These are phyloP conservation scores for crab-eating macaque (Macaca fascicularis) DNA, from an alignment of 2,113 vertebrate genomes.

Conservation along the genomic window T2T-MFA8v1.1 NC_088389.1:42427501-42428000, in stretches of 20 bases:
- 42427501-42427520: background rate
- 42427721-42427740: background rate
- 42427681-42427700: background rate
- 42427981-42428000: background rate
- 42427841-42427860: background rate
- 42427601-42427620: background rate
- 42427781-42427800: background rate
- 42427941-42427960: background rate
- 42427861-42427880: background rate
- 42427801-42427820: background rate
- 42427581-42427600: background rate
- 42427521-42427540: background rate
- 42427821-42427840: background rate
- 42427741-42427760: background rate
- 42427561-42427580: background rate
- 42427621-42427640: background rate
- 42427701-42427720: background rate
- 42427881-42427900: background rate
- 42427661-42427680: rapidly evolving
- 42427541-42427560: background rate
- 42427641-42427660: background rate
- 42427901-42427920: background rate
- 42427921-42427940: background rate
- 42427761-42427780: background rate
- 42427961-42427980: background rate